Evolutionary conservation across 2,888 invertebrate genomes (phyloP).

Genomic region (Stenotaenia linearis): DNA sequence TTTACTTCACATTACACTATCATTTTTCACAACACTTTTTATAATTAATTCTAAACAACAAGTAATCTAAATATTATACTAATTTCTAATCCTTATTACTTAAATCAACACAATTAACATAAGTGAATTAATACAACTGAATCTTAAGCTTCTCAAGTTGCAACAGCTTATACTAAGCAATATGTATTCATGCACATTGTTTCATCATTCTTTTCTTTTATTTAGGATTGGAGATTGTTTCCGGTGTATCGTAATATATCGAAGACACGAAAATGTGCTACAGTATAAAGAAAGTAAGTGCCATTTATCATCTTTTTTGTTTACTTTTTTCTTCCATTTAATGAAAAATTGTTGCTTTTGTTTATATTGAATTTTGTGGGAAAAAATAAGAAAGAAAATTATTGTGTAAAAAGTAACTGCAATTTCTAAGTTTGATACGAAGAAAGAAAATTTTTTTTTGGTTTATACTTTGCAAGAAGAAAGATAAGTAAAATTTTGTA

Average conservation of each 20-base stretch:
- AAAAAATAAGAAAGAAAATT: not conserved
- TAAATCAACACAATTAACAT: too few relatives aligned
- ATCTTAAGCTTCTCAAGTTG: too few relatives aligned
- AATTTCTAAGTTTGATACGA: not conserved
- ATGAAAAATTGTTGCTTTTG: not conserved
- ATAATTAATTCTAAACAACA: too few relatives aligned
- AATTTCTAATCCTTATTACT: too few relatives aligned
- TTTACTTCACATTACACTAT: too few relatives aligned
- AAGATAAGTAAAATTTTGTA: not conserved
- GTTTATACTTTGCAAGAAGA: not conserved
- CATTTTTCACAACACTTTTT: too few relatives aligned
- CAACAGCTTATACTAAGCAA: too few relatives aligned
- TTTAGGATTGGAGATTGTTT: constrained; percentile 83
- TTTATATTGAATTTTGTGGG: not conserved
- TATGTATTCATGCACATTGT: too few relatives aligned
- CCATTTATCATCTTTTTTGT: not conserved
- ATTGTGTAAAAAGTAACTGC: not conserved
- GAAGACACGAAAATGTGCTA: constrained; percentile 87
- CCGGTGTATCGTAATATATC: constrained; percentile 90
- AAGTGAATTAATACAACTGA: too few relatives aligned
- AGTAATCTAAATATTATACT: too few relatives aligned
- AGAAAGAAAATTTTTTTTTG: not conserved
- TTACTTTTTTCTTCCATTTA: not conserved
- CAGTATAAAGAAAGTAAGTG: constrained; percentile 95
- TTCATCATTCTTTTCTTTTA: constrained; percentile 41